Evolutionary conservation across 2,113 vertebrate genomes (phyloP).

Genomic region (Tragelaphus strepsiceros): DNA sequence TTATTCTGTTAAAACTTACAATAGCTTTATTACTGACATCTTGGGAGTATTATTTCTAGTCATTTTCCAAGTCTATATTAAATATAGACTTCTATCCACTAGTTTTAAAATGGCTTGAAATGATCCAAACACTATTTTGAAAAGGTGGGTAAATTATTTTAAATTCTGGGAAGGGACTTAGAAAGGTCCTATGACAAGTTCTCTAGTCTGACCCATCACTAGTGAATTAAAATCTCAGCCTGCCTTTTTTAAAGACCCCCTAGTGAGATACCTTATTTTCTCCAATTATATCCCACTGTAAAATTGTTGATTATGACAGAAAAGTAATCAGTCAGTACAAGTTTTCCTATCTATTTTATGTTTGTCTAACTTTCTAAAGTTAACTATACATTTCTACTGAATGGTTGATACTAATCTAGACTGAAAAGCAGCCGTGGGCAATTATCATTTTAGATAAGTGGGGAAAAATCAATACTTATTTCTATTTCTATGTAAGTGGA

Average conservation of each 20-base stretch:
- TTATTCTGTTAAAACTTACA: neutral
- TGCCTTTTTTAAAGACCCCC: neutral
- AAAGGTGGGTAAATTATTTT: neutral
- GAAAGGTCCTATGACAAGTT: neutral
- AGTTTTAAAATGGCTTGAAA: neutral
- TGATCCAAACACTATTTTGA: neutral
- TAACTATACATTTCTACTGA: neutral
- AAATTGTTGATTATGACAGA: slow-evolving; percentile 31
- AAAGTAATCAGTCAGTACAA: slow-evolving; percentile 30
- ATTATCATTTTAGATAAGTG: slow-evolving; percentile 34
- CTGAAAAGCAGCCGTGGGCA: neutral
- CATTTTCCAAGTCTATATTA: neutral
- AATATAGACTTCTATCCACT: neutral
- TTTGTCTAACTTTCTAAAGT: slow-evolving; percentile 36
- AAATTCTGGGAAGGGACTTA: neutral
- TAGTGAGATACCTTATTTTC: neutral
- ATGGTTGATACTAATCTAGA: slow-evolving; percentile 14
- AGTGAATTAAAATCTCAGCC: slow-evolving; percentile 29
- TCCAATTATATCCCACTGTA: slow-evolving; percentile 34
- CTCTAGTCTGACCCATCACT: neutral
- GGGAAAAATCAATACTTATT: neutral
- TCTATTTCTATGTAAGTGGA: neutral
- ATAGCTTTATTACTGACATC: neutral
- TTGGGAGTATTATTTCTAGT: neutral
- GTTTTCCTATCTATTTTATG: slow-evolving; percentile 24